Evolutionary conservation across 2,113 vertebrate species (phyloP).

Genomic region (Hassar affinis): DNA sequence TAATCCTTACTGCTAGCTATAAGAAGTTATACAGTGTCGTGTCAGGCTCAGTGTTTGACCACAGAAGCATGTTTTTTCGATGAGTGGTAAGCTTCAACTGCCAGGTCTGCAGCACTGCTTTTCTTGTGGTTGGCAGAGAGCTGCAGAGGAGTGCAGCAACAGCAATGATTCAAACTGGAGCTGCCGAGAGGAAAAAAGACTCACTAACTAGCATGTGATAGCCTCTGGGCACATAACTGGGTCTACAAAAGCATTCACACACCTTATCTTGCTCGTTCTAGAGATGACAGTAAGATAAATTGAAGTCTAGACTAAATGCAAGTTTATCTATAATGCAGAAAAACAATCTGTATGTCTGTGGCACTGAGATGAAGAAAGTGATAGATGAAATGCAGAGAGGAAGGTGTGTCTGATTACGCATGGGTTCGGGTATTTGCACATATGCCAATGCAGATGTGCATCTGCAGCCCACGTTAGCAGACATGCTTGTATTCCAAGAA

Average conservation of each 20-base stretch:
- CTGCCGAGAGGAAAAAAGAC: conserved; percentile 37
- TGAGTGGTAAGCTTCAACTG: conserved; percentile 42
- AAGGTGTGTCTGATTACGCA: conserved; percentile 7
- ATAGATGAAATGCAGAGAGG: conserved; percentile 36
- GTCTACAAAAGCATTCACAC: conserved; percentile 5
- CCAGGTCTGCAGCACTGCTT: conserved; percentile 28
- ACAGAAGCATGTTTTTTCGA: conserved; percentile 35
- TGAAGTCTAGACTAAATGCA: conserved; percentile 50
- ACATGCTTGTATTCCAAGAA: conserved; percentile 17
- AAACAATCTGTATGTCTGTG: conserved; percentile 46
- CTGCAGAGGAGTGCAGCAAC: conserved; percentile 38
- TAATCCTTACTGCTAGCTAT: conserved; percentile 16
- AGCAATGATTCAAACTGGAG: conserved; percentile 32
- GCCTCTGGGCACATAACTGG: conserved; percentile 41
- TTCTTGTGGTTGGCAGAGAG: conserved; percentile 41
- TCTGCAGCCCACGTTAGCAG: conserved; percentile 20
- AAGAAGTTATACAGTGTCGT: conserved; percentile 13
- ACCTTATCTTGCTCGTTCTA: conserved; percentile 8
- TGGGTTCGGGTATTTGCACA: conserved; percentile 18
- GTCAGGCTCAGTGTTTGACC: conserved; percentile 38
- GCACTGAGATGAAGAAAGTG: conserved; percentile 29
- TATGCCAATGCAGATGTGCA: conserved; percentile 19
- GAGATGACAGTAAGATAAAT: conserved; percentile 50
- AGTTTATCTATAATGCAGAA: conserved; percentile 57
- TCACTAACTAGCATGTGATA: conserved; percentile 28